These are phyloP conservation scores for Ectemnius continuus DNA, from an alignment of 2,888 invertebrate genomes.

Conservation along the genomic window DNA sequence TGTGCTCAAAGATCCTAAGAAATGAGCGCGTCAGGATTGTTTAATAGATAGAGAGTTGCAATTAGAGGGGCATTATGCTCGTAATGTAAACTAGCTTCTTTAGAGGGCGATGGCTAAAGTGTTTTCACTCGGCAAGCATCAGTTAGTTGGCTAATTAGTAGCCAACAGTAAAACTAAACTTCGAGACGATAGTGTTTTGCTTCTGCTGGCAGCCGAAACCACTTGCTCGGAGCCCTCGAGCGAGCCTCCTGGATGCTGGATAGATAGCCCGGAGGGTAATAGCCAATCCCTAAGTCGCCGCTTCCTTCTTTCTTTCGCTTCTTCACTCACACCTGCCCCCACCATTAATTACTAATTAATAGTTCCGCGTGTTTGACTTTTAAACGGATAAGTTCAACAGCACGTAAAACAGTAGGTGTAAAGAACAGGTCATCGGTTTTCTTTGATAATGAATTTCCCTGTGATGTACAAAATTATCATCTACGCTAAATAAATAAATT, in stretches of 20 bases:
- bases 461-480: no score
- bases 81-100: no score
- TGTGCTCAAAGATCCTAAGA: no score
- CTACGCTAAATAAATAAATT: no score
- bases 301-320: no score
- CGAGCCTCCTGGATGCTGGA: slow-evolving; percentile 45
- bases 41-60: no score
- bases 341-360: slow-evolving; percentile 77
- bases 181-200: slow-evolving; percentile 76
- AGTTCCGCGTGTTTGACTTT: slow-evolving; percentile 76
- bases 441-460: neutral
- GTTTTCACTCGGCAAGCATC: slow-evolving; percentile 67
- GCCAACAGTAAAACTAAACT: slow-evolving; percentile 75
- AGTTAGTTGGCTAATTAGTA: slow-evolving; percentile 78
- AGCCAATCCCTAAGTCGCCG: slow-evolving; percentile 18
- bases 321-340: no score
- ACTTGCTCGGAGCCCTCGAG: slow-evolving; percentile 24
- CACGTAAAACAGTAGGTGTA: slow-evolving; percentile 59
- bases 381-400: slow-evolving; percentile 75
- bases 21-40: no score
- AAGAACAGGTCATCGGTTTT: slow-evolving; percentile 19
- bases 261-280: slow-evolving; percentile 58
- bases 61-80: no score
- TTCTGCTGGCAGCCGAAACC: slow-evolving; percentile 55
- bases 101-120: slow-evolving; percentile 7